These are phyloP conservation scores for Smutsia gigantea DNA, from an alignment of 2,797 vertebrate genomes.

Conservation along the genomic window DNA sequence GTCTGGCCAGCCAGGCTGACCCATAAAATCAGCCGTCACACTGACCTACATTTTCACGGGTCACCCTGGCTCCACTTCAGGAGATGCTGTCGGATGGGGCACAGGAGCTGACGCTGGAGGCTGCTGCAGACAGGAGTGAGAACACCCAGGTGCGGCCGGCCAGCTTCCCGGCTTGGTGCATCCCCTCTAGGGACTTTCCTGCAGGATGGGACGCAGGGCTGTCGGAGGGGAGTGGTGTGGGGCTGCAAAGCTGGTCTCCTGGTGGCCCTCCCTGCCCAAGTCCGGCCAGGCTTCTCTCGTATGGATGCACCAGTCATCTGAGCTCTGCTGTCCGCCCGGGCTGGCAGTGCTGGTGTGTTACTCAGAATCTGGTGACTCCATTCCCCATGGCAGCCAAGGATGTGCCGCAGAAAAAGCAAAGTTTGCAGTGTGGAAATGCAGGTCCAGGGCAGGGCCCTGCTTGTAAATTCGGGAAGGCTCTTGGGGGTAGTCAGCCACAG, in stretches of 20 bases:
- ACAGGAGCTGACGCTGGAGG: neutral
- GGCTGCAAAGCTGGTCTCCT: neutral
- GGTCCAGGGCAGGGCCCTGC: neutral
- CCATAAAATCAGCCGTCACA: no score
- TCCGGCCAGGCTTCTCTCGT: neutral
- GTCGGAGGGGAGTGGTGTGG: accelerated
- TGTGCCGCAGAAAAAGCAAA: accelerated
- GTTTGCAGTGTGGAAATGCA: no score
- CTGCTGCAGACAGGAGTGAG: neutral
- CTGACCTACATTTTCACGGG: accelerated
- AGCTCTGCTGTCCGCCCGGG: neutral
- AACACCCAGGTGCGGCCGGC: neutral
- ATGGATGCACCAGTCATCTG: accelerated
- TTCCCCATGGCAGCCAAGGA: no score
- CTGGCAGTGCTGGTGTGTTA: no score
- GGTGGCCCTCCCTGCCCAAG: neutral
- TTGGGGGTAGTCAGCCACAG: no score
- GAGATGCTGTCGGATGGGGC: accelerated
- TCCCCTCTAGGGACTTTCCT: neutral
- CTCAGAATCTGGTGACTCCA: no score
- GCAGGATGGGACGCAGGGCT: neutral
- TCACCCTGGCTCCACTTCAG: neutral
- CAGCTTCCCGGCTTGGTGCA: accelerated
- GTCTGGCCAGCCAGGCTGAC: no score
- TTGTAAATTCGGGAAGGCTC: no score